Evolutionary conservation across 2,797 vertebrate species (phyloP).

Genomic region (Menidia menidia): DNA sequence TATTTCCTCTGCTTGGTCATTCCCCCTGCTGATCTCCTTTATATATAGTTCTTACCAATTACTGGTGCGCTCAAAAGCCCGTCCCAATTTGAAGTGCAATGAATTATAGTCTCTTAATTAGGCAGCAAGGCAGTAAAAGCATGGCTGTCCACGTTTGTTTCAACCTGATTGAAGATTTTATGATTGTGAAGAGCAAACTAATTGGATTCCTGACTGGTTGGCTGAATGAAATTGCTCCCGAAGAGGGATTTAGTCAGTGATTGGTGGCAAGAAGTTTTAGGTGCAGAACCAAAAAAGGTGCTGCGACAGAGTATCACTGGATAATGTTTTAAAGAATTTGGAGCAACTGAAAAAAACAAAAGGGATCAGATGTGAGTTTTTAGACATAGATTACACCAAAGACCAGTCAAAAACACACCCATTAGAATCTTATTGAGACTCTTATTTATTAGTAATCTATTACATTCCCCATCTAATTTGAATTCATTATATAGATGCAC

Average conservation of each 20-base stretch:
- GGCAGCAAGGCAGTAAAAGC: conserved; percentile 64
- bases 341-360: not conserved
- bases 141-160: conserved; percentile 77
- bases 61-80: conserved; percentile 76
- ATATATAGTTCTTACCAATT: conserved; percentile 67
- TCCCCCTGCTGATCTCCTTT: conserved; percentile 58
- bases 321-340: conserved; percentile 10
- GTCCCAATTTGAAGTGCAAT: conserved; percentile 75
- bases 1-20: conserved; percentile 66
- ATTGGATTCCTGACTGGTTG: conserved; percentile 76
- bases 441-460: not conserved
- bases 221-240: conserved; percentile 63
- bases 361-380: not conserved
- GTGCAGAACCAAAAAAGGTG: conserved; percentile 8
- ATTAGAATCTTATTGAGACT: not conserved
- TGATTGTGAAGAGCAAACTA: conserved; percentile 78
- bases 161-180: conserved; percentile 75
- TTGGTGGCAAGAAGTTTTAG: conserved; percentile 37
- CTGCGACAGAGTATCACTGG: conserved; percentile 14
- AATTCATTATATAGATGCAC: not conserved
- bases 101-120: conserved; percentile 81
- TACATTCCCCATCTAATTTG: not conserved
- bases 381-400: not conserved
- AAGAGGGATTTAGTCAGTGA: conserved; percentile 53
- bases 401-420: not conserved